Evolutionary conservation across 2,113 vertebrate species (phyloP), one percentile per base, ranked within the genome.

Genomic region (Myotis brandtii): DNA sequence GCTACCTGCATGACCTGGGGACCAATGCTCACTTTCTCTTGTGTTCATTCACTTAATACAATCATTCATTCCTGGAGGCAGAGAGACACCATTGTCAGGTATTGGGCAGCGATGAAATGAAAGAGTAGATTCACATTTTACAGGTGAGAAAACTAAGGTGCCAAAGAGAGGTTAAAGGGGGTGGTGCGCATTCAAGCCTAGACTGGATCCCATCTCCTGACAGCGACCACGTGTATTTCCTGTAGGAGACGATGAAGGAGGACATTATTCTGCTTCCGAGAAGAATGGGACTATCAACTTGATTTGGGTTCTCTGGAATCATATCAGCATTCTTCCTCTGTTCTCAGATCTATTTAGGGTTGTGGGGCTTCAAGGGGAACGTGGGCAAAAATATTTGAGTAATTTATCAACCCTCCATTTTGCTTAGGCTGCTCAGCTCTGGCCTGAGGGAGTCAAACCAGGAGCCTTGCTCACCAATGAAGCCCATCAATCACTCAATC

Each of bases 401-500:
- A 88, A 97, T 96, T 90, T 91, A 91, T 91, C 91, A 95, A 64
- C 20, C 43, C 43, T 91, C 66, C 6, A 40, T 37, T 96, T 85
- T 69, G 27, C n/a, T 90, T 88, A 95, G 56, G 48, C 40, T 94
- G 8, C 30, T 86, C 34, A 62, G 37, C 75, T 84, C 52, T 87
- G 62, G 84, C 72, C 81, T 94, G 43, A 82, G 88, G 82, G 85
- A 70, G 18, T 77, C 52, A 73, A 95, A 59, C 12, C 14, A 88
- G 67, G 7, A 85, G n/a, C 48, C 67, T 59, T 3, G 7, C 20
- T 97, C 32, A 82, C 56, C 92, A 77, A 56, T 85, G 48, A 95
- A 90, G 76, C 48, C 16, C 73, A 93, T 97, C 90, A 95, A 64
- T 97, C 96, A 97, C 59, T 88, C 90, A 88, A 46, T 94, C 40